Conservation (phyloP, 2,888 invertebrate species). For the Chrysolina americana region DNA sequence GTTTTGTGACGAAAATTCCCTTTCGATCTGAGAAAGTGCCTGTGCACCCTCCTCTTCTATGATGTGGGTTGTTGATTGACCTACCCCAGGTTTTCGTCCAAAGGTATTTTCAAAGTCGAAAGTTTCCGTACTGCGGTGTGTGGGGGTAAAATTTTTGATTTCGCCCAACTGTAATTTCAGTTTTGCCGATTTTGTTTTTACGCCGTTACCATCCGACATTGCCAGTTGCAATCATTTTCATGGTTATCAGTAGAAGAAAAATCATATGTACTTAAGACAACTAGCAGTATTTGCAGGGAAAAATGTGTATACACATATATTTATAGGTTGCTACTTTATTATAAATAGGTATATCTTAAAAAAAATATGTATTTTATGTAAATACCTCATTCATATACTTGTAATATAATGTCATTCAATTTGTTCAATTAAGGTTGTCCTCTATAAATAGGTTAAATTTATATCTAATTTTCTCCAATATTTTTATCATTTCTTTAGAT, state of each 20-base stretch:
- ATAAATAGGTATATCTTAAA: background rate
- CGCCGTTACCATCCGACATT: conserved; percentile 7
- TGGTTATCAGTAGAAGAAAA: background rate
- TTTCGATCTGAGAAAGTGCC: conserved; percentile 5
- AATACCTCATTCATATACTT: background rate
- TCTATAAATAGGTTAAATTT: too few species aligned
- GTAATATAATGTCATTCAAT: background rate
- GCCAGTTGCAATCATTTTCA: background rate
- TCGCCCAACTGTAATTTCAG: background rate
- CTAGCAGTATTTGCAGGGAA: too few species aligned
- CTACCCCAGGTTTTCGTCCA: background rate
- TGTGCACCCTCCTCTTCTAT: background rate
- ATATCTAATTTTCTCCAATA: too few species aligned
- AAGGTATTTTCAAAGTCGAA: background rate
- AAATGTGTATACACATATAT: background rate
- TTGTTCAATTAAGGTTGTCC: too few species aligned
- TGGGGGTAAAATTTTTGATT: conserved; percentile 9
- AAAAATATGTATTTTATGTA: background rate
- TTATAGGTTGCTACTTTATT: background rate
- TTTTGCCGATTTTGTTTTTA: background rate
- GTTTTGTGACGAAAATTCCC: background rate
- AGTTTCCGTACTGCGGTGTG: conserved; percentile 12
- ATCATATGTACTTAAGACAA: background rate
- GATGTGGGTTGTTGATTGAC: background rate
- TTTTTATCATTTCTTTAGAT: too few species aligned